Evolutionary conservation across 1,140 invertebrate genomes (phyloP), one percentile per base, ranked within the genome.

Genomic region (Anoplophora glabripennis): DNA sequence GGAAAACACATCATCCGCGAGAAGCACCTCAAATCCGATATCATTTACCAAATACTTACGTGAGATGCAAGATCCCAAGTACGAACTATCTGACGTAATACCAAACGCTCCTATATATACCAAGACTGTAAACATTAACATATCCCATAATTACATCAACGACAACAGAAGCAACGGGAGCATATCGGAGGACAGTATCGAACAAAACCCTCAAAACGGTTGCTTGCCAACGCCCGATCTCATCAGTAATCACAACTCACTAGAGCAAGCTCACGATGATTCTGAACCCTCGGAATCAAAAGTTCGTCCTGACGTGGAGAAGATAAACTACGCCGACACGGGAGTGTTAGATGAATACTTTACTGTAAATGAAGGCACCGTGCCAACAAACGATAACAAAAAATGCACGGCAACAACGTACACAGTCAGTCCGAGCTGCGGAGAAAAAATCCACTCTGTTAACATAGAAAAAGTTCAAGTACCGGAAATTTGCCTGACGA

Each of bases 41-140:
- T 65, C 63, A 0, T 68, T 76, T 65, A 59, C 64, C 53, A 63
- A 61, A 66, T 34, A 53, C 21, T 33, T 65, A 51, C 28, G 74
- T 64, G 64, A 72, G 65, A 57, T 8, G 21, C 49, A 60, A 53
- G 35, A 67, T 65, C 10, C 65, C 53, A 52, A 65, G 73, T 64
- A 72, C 67, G 17, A 78, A 74, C 59, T 76, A 74, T 52, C 58
- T 75, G 48, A 58, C 48, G 18, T 53, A 47, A 67, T 68, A 63
- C 59, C 61, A 48, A 54, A 55, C 34, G 62, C 65, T 59, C 67
- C 64, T 15, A 74, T 73, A 15, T 73, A 71, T 34, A 71, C 76
- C 11, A 72, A 76, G 33, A 70, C 78, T 11, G 78, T 82, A 33
- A 81, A 78, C 55, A 82, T 82, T 35, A 82, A 81, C 57, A 80